Conservation (phyloP, 2,113 vertebrate genomes). For the Corythaixoides concolor region DNA sequence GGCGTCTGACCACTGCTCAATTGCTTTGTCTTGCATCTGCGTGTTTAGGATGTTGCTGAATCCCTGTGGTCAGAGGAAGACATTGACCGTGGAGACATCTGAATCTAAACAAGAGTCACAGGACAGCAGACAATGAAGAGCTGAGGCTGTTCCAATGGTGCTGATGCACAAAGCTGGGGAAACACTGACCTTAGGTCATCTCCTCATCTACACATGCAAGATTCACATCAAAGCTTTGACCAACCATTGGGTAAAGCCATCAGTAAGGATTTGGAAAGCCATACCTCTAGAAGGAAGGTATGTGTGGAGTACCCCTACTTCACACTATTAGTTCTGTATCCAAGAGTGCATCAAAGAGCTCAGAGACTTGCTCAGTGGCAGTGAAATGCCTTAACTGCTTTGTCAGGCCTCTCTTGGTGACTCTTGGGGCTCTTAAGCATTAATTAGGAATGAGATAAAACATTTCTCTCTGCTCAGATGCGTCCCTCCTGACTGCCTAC, state of each 20-base stretch:
- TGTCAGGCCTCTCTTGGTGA: neutral
- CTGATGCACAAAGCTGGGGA: neutral
- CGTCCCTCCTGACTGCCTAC: neutral
- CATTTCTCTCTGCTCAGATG: neutral
- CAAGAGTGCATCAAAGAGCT: neutral
- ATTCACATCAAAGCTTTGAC: neutral
- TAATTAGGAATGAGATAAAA: neutral
- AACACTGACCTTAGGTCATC: neutral
- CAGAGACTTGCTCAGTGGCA: neutral
- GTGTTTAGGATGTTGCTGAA: neutral
- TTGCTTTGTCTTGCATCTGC: neutral
- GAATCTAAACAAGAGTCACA: neutral
- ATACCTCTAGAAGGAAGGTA: neutral
- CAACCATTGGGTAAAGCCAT: neutral
- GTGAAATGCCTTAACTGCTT: neutral
- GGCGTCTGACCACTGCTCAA: neutral
- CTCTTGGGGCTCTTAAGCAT: neutral
- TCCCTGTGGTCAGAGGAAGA: neutral
- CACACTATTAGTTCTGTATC: neutral
- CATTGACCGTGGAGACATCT: neutral
- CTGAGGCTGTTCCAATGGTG: neutral
- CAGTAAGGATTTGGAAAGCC: neutral
- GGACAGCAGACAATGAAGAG: neutral
- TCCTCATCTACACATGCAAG: fast-evolving
- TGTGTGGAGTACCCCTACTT: neutral